Evolutionary conservation across 2,113 vertebrate species (phyloP).

Genomic region (Sus scrofa): DNA sequence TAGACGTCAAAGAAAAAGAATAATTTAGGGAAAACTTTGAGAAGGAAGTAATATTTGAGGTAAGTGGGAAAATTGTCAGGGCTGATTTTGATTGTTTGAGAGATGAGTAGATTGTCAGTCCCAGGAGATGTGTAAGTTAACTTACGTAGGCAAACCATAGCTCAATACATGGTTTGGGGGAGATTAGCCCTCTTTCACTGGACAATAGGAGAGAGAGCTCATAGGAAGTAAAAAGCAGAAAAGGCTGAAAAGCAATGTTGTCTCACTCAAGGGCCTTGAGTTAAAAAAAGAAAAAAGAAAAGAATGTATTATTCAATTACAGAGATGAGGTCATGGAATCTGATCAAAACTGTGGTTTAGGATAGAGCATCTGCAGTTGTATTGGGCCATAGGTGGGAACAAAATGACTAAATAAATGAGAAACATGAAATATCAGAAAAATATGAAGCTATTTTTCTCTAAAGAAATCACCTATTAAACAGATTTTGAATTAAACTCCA

Average conservation of each 20-base stretch:
- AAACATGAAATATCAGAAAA: not conserved
- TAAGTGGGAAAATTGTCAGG: not conserved
- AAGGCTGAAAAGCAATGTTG: not conserved
- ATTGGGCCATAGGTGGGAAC: too few species aligned
- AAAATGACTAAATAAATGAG: not conserved
- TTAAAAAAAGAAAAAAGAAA: not conserved
- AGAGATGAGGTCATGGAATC: not conserved
- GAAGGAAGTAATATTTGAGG: not conserved
- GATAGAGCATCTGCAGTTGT: not conserved
- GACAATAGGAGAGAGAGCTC: not conserved
- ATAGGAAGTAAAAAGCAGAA: not conserved
- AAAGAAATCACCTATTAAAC: not conserved
- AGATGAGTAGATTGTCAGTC: not conserved
- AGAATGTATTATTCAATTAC: not conserved
- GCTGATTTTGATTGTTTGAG: not conserved
- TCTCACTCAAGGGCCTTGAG: not conserved
- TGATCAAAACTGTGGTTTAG: not conserved
- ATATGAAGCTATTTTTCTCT: not conserved
- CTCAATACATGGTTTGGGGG: not conserved
- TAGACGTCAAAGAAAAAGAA: not conserved
- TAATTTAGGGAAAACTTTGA: not conserved
- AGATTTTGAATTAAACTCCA: conserved; percentile 26
- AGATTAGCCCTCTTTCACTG: not conserved
- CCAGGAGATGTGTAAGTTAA: not conserved
- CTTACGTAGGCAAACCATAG: not conserved